Evolutionary conservation across 2,113 vertebrate species (phyloP), one percentile per base, ranked within the genome.

Genomic region (Phoxinus phoxinus): DNA sequence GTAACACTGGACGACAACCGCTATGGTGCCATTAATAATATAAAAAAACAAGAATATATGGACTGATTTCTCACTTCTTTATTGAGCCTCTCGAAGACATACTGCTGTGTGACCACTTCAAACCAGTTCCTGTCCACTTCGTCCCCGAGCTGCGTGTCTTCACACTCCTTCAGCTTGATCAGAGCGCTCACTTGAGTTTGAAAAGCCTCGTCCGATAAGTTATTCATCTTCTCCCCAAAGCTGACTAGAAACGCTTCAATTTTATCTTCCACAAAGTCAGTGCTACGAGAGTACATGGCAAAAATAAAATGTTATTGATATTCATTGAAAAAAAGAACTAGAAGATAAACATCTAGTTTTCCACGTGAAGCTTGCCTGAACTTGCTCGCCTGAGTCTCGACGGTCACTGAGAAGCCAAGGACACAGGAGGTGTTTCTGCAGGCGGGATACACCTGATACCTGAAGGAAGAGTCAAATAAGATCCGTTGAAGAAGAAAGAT

Each of bases 41-140:
- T 35, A 13, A 56, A 46, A 21, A 11, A 71, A 30, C 12, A 21
- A 9, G n/a, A 53, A 5, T 3, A 19, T 25, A n/a, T 25, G 46
- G 41, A 19, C 17, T 51, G 41, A 32, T 32, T 37, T 51, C 88
- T 91, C 85, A 98, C 98, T 97, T 99, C 97, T 2, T 95, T 95
- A 81, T 92, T 93, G 44, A 98, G 95, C 78, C 98, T 93, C 89
- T 97, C 94, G 9, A 99, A 99, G 80, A 99, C 90, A 81, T 98
- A 98, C 90, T 99, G 97, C 93, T 98, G 97, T 0, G 97, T 99
- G 86, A 97, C 93, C 6, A 99, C 97, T 92, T 99, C 98, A 0
- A 95, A 96, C 98, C 98, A 99, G 95, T 99, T 98, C 75, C 98
- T 95, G 89, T 98, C 97, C 56, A 99, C 98, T 89, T 99, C 98